phyloP scores from a whole-genome alignment of 2,888 invertebrate genomes.

The Sepioteuthis lessoniana region DNA sequence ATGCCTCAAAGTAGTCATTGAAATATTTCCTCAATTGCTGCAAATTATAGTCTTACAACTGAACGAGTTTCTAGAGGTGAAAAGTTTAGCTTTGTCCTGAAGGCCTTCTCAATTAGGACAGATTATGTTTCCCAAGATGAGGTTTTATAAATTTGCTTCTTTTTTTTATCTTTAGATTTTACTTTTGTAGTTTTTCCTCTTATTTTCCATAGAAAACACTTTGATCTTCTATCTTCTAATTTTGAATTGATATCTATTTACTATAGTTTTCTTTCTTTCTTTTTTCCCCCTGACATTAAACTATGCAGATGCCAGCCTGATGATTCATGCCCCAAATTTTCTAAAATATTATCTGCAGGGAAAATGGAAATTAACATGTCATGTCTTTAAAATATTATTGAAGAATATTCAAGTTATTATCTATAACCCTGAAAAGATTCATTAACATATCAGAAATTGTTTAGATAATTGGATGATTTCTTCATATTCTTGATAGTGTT shows the following conservation, averaged over 20 bases:
- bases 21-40: background rate
- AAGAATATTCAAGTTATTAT: too few relatives aligned
- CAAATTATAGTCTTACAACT: constrained; percentile 15
- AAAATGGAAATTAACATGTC: background rate
- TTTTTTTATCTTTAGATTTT: background rate
- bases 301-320: background rate
- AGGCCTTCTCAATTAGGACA: constrained; percentile 24
- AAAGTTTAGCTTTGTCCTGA: background rate
- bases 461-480: too few relatives aligned
- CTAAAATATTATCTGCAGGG: background rate
- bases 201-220: background rate
- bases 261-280: background rate
- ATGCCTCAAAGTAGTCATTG: background rate
- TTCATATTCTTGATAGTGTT: too few relatives aligned
- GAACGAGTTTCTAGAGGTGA: background rate
- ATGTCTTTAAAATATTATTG: too few relatives aligned
- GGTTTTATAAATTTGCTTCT: background rate
- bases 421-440: too few relatives aligned
- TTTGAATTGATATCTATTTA: background rate
- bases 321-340: background rate
- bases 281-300: background rate
- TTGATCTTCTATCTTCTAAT: background rate
- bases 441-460: too few relatives aligned
- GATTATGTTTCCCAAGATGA: background rate
- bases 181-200: background rate